A percentile compares a stretch with the other conserved stretches of the same genome.
These are phyloP conservation scores for Pontoporia blainvillei DNA, from an alignment of 2,113 vertebrate genomes.

Conservation along the genomic window DNA sequence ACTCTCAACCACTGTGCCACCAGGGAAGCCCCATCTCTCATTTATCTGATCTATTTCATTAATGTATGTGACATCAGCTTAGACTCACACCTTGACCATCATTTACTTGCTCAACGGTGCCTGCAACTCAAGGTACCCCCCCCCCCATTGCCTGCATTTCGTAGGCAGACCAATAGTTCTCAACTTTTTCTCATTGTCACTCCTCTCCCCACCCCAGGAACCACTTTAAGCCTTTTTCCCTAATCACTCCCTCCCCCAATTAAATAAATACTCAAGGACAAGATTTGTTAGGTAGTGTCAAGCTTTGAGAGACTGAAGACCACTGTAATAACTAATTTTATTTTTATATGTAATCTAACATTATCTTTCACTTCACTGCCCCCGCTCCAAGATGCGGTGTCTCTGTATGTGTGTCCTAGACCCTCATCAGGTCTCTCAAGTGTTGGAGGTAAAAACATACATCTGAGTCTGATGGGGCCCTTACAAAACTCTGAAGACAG, in stretches of 20 bases:
- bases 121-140: background rate
- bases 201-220: background rate
- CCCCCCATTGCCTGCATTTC: background rate
- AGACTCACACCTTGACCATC: background rate
- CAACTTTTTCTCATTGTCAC: background rate
- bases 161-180: background rate
- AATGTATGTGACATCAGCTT: background rate
- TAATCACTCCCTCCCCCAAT: background rate
- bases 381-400: background rate
- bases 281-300: background rate
- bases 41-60: background rate
- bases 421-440: background rate
- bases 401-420: background rate
- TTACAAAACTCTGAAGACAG: background rate
- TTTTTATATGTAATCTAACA: background rate
- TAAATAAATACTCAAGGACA: background rate
- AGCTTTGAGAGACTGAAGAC: background rate
- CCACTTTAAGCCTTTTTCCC: background rate
- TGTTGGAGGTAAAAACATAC: background rate
- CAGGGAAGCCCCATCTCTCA: background rate
- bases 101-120: background rate
- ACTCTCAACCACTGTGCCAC: too few species aligned
- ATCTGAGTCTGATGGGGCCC: background rate
- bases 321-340: background rate
- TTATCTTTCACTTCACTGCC: background rate